phyloP scores from a whole-genome alignment of 1,140 invertebrate species.

The Ceratoteleas bidentatus region DNA sequence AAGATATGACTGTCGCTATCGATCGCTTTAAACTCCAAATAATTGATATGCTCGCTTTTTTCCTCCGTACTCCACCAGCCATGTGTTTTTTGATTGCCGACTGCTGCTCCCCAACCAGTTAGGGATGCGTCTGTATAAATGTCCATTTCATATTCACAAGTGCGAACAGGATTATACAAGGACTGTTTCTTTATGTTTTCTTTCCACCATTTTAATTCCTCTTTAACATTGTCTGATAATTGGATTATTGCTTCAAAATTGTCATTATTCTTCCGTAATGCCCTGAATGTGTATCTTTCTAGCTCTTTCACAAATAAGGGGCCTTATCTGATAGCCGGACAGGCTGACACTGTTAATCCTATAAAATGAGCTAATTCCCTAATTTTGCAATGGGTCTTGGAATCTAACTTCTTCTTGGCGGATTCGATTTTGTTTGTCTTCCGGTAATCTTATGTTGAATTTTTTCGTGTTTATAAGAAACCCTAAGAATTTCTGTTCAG shows the following conservation, averaged over 20 bases:
- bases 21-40: not conserved
- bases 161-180: not conserved
- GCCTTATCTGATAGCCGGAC: not conserved
- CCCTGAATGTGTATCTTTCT: not conserved
- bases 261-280: too few relatives aligned
- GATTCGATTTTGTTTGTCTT: not conserved
- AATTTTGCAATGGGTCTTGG: not conserved
- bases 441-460: not conserved
- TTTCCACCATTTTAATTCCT: too few relatives aligned
- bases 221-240: too few relatives aligned
- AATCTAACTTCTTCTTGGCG: not conserved
- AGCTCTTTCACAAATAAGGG: not conserved
- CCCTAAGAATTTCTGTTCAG: not conserved
- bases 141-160: not conserved
- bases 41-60: not conserved
- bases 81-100: not conserved
- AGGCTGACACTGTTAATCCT: not conserved
- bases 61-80: not conserved
- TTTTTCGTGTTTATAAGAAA: not conserved
- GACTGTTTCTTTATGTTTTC: too few relatives aligned
- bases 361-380: not conserved
- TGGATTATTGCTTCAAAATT: too few relatives aligned
- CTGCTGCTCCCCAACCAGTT: not conserved
- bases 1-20: too few relatives aligned
- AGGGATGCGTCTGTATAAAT: not conserved